Evolutionary conservation across 2,888 invertebrate species (phyloP), one percentile per base, ranked within the genome.

Genomic region (Adelognathus sp.): DNA sequence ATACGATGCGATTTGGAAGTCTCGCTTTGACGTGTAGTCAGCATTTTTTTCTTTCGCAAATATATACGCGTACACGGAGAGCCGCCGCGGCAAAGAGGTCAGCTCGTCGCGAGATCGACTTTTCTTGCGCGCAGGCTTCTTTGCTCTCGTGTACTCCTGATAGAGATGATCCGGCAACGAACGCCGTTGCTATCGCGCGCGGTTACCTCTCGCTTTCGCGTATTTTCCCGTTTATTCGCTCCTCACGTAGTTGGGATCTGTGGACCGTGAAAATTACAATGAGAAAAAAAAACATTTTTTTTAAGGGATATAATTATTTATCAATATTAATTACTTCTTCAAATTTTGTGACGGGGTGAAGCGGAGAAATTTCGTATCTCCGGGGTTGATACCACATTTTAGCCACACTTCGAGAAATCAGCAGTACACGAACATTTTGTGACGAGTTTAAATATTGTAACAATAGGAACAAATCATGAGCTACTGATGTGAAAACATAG

Each of bases 151-250:
- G 82, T 4, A 60, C 66, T 78, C 86, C 86, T 76, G 81, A 79
- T 87, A 72, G n/a, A 67, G 70, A 77, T 82, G 83, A 85, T 82
- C 83, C 84, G 83, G 73, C 73, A 81, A 84, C 86, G 85, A 87
- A 87, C 86, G 86, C 85, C 86, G 87, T 87, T 86, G 85, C 85
- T 85, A 84, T 83, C 83, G 81, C 84, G 82, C 83, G n/a, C n/a
- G n/a, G n/a, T n/a, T 82, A 84, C 85, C 83, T 84, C 85, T 84
- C 81, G 79, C 82, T 83, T 83, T 84, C 84, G 77, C 75, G 60
- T 73, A 73, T 63, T 70, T 61, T 36, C 69, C 52, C 50, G 41
- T 72, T 41, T 46, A 29, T 18, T n/a, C 18, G 63, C 31, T 36
- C 54, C 21, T 44, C 39, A 21, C n/a, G 18, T 27, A 33, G 6